Base-by-base conservation (phyloP, 2,113 vertebrate genomes). In the Pardalotus punctatus region DNA sequence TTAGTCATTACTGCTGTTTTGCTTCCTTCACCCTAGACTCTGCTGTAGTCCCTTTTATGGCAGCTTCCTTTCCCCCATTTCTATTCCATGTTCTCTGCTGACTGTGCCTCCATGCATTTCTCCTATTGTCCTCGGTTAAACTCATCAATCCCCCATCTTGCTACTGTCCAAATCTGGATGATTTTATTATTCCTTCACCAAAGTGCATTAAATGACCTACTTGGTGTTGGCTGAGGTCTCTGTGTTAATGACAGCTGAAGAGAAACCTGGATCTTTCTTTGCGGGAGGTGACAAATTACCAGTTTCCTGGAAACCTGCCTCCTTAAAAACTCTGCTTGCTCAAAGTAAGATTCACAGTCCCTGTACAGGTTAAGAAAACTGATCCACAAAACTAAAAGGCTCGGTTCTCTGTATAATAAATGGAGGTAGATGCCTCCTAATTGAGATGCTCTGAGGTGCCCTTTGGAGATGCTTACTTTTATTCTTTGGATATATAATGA, bases 401-500 rank as follows among this genome's bases (percentile, higher is more conserved):
- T 91, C 1, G 0, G n/a, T 58, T 67, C 35, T 84, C 27, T 9
- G 0, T 28, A 33, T 42, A 76, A 81, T 64, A 82, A 76, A 85
- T 64, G 25, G 40, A 71, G 10, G 43, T 60, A 91, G 48, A 76
- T 72, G 47, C 40, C 17, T 90, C 57, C 53, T 95, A 90, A 95
- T 53, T 93, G 64, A 81, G 61, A 57, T 92, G 53, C 24, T 91
- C 57, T 57, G 40, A 94, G 53, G 31, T 88, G 70, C 74, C 57
- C 81, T 97, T 96, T 88, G 53, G 88, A 95, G 81, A 88, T 61
- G 48, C n/a, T 70, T 80, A 42, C 43, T 88, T 94, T 93, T 93
- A 93, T 95, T 93, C 81, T 90, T 79, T 85, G 58, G 69, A n/a
- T 85, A 48, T 85, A 79, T 93, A 94, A 94, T 65, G 84, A 97